Conservation (phyloP, 2,797 vertebrate genomes). For the Acrossocheilus fasciatus region DNA sequence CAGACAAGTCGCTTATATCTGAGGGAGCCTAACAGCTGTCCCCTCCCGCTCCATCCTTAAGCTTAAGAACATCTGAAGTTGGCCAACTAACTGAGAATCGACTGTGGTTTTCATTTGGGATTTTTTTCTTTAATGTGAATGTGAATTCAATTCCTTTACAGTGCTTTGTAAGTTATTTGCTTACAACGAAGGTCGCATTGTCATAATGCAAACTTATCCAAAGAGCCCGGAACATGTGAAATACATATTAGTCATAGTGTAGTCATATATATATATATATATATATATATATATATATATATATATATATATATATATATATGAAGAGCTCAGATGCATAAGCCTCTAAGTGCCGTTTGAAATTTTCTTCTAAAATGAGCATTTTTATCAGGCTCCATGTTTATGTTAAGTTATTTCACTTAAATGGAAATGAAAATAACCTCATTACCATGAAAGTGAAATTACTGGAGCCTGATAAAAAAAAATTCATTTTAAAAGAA, state of each 20-base stretch:
- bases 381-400: no score
- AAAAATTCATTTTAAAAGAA: no score
- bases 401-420: no score
- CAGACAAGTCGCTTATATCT: constrained; percentile 15
- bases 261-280: no score
- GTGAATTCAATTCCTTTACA: not conserved
- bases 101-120: constrained; percentile 3
- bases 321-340: no score
- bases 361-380: no score
- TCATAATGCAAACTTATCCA: not conserved
- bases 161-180: not conserved
- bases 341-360: no score
- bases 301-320: no score
- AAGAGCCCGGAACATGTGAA: not conserved
- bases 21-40: constrained; percentile 25
- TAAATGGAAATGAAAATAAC: no score
- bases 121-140: not conserved
- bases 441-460: no score
- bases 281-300: no score
- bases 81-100: not conserved
- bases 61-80: constrained; percentile 7
- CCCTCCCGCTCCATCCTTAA: not conserved
- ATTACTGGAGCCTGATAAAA: no score
- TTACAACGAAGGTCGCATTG: not conserved
- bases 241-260: not conserved